Base-by-base conservation (phyloP, 2,888 invertebrate genomes). In the Athalia cordata region DNA sequence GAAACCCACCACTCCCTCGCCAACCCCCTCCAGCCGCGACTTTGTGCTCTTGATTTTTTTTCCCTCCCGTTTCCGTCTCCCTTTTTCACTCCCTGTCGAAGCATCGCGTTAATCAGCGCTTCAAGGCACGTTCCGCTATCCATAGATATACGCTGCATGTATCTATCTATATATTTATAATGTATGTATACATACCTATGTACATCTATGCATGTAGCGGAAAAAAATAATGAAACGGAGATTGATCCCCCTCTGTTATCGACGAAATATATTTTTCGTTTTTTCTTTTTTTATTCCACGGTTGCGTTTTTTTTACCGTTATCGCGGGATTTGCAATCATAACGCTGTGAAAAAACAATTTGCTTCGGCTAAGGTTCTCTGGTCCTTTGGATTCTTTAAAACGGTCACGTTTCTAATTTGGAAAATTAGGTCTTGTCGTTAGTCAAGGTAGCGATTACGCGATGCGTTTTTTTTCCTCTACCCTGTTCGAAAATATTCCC, bases 201-300 rank as follows among this genome's bases (percentile, higher is more conserved):
- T 2, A 43, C 52, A 68, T 13, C 15, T 29, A 13, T 62, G 29
- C 29, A 29, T 29, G 43, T 43, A 6, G 64, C 3, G 3, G 8
- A 50, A 72, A 72, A 45, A 15, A 72, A 59, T 59, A 72, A 72
- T 57, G 59, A 72, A 72, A 72, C 57, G 59, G 72, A 59, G 57
- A 72, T 72, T 72, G 72, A 57, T 59, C 47, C 43, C 9, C 57
- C n/a, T 55, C 8, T 57, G 57, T 57, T 43, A 52, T 50, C 67
- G 50, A 68, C 62, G 62, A 29, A 43, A 29, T 29, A 29, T 29
- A n/a, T 4, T 70, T 68, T 55, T 62, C 15, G 15, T 62, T 62
- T 62, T 11, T 13, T 0, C 1, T 68, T 55, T 68, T 13, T 55
- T 6, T 13, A 4, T n/a, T 7, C 6, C 5, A 2, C 5, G 66